Evolutionary conservation across 2,888 invertebrate species (phyloP), one percentile per base, ranked within the genome.

Genomic region (Encarsia formosa): DNA sequence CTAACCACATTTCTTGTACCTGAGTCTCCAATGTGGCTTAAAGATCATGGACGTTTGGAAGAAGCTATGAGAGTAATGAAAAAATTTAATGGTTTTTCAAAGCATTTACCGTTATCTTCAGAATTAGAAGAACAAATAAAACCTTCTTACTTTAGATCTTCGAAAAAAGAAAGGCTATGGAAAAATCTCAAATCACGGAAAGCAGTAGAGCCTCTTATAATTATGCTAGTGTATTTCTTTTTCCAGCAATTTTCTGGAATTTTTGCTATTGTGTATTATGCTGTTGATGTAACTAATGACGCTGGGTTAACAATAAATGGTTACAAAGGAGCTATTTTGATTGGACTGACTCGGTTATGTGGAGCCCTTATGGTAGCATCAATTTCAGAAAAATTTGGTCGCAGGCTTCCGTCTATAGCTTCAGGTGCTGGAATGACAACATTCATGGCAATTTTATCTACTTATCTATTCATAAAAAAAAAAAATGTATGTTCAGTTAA

Each of bases 191-290:
- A 65, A 6, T 66, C 71, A 47, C 73, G 76, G 0, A 72, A 72
- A 42, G 76, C 77, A 2, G 64, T 75, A 37, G 71, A 76, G 46
- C 81, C 81, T 0, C 76, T 80, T 45, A 37, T 66, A 6, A 71
- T 81, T 11, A 75, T 81, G 61, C 58, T 76, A 3, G 54, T 63
- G 0, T 80, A 73, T 61, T 81, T 81, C 64, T 76, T 81, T 57
- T 81, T 81, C 61, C 81, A 81, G 63, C 82, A 82, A 63, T 77
- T 80, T 56, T 75, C 79, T 4, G 82, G 82, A 0, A 73, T 77
- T 3, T 81, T 80, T 56, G 77, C 79, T 0, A 70, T 81, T 2
- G 75, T 82, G 8, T 80, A 79, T 57, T 82, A 81, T 60, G 80
- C 81, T 9, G 77, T 81, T 0, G 74, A 78, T 56, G 76, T 82